phyloP scores from a whole-genome alignment of 2,113 vertebrate genomes.

The Periophthalmodon schlosseri region DNA sequence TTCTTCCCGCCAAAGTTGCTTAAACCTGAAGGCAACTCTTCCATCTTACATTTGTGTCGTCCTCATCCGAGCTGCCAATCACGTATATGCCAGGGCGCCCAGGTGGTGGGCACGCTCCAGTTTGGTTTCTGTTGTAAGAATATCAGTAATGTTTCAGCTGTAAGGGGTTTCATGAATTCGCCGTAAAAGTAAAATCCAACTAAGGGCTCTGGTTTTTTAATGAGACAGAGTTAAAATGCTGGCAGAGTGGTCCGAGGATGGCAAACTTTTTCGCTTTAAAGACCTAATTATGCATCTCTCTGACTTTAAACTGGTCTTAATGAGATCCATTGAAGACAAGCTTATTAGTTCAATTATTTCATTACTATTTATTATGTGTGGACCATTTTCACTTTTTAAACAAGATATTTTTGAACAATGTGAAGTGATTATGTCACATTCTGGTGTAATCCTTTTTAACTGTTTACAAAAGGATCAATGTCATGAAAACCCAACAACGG shows the following conservation, averaged over 20 bases:
- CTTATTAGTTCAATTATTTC: constrained; percentile 18
- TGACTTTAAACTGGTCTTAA: constrained; percentile 41
- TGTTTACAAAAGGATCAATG: no score
- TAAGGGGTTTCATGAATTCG: constrained; percentile 20
- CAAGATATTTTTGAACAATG: no score
- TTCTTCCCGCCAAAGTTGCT: constrained; percentile 4
- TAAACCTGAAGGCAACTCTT: constrained; percentile 21
- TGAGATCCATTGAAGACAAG: constrained; percentile 28
- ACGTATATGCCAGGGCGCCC: not conserved
- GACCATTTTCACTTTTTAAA: not conserved
- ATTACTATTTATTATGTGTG: constrained; percentile 14
- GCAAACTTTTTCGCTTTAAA: constrained; percentile 37
- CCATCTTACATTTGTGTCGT: constrained; percentile 17
- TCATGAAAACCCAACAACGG: no score
- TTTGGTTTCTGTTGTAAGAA: constrained; percentile 18
- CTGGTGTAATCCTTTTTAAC: no score
- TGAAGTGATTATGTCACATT: no score
- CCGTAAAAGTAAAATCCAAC: constrained; percentile 30
- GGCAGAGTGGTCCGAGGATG: constrained; percentile 36
- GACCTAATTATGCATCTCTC: constrained; percentile 42
- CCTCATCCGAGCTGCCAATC: constrained; percentile 22
- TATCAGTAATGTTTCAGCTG: constrained; percentile 31
- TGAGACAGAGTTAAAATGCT: constrained; percentile 39
- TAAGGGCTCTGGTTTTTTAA: constrained; percentile 33
- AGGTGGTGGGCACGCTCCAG: not conserved